Percentiles rank a stretch among this genome's conserved stretches.
Evolutionary conservation across 2,797 vertebrate genomes (phyloP).

Genomic region (Telmatherina bonti): DNA sequence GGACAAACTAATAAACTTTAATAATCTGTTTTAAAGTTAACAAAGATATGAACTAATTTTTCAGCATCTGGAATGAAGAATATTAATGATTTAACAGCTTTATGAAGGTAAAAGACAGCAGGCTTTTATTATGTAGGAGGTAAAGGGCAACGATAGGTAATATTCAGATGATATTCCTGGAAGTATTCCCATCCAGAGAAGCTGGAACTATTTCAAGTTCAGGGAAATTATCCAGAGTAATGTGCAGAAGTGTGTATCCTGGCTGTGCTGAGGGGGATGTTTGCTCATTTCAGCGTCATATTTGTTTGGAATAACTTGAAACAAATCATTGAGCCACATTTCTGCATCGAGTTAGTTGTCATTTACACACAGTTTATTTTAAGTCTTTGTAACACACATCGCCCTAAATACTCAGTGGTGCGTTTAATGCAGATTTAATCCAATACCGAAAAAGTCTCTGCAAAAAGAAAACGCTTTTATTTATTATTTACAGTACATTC

Average conservation of each 20-base stretch:
- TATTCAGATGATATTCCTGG: not conserved
- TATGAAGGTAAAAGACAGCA: no score
- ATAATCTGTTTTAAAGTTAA: not conserved
- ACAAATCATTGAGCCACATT: no score
- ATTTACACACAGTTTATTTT: not conserved
- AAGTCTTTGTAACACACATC: not conserved
- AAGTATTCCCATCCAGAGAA: not conserved
- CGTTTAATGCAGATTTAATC: no score
- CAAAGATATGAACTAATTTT: not conserved
- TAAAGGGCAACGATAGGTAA: no score
- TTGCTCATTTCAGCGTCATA: not conserved
- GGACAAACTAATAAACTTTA: not conserved
- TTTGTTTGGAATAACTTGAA: no score
- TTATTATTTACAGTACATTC: no score
- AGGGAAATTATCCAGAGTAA: no score
- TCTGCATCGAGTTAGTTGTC: not conserved
- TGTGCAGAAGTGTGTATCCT: no score
- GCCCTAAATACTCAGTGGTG: not conserved
- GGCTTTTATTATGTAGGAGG: no score
- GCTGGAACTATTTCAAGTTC: no score
- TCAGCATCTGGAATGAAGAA: not conserved
- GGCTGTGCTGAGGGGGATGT: not conserved
- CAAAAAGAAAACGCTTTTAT: no score
- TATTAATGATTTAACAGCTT: not conserved
- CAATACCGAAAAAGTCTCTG: no score